These are phyloP conservation scores for Volucella inanis DNA, from an alignment of 2,888 invertebrate genomes.

Conservation along the genomic window DNA sequence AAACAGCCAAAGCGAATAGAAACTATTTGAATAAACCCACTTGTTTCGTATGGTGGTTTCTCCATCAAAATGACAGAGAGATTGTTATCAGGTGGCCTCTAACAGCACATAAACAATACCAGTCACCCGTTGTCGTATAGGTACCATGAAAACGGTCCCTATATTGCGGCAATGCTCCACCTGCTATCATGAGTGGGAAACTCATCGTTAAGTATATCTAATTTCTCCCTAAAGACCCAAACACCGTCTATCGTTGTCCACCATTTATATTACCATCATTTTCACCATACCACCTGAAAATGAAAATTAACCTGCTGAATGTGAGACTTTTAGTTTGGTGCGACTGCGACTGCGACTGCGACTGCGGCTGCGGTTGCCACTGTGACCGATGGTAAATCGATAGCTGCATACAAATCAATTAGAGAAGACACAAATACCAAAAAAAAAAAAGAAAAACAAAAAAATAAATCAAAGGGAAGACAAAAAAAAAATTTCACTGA, in stretches of 20 bases:
- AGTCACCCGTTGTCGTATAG: no score
- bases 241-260: slow-evolving; percentile 27
- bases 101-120: slow-evolving; percentile 72
- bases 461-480: slow-evolving; percentile 30
- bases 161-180: slow-evolving; percentile 48
- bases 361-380: neutral
- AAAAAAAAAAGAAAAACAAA: slow-evolving; percentile 40
- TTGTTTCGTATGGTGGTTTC: slow-evolving; percentile 61
- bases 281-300: slow-evolving; percentile 56
- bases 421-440: slow-evolving; percentile 21
- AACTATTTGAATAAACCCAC: slow-evolving; percentile 64
- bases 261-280: slow-evolving; percentile 57
- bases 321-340: no score
- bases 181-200: slow-evolving; percentile 62
- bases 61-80: slow-evolving; percentile 58
- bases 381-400: slow-evolving; percentile 57
- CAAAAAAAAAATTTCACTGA: slow-evolving; percentile 65
- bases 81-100: slow-evolving; percentile 65
- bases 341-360: neutral
- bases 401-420: slow-evolving; percentile 74
- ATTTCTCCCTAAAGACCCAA: slow-evolving; percentile 72
- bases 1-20: slow-evolving; percentile 28
- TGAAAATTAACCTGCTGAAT: neutral
- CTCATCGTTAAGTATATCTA: slow-evolving; percentile 66
- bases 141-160: slow-evolving; percentile 63